Base-by-base conservation (phyloP, 1,140 invertebrate species). In the Drosophila littoralis region DNA sequence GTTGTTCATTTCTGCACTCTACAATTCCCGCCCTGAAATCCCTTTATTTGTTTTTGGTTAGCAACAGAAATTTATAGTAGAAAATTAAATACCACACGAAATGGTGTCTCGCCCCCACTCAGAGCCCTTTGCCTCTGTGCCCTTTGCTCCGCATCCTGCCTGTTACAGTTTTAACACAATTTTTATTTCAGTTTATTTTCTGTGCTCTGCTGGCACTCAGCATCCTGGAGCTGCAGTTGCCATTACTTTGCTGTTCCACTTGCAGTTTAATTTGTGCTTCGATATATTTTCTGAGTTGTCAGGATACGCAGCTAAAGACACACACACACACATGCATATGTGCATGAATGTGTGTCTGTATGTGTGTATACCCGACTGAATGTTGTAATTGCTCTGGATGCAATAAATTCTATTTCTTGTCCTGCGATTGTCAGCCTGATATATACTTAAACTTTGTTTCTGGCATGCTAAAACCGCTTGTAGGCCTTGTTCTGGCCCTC, bases 211-310 rank as follows among this genome's bases (percentile, higher is more conserved):
- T 59, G 33, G 40, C 28, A 43, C 43, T 40, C 40, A 43, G 35
- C 48, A 46, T 55, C 38, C 64, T 52, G 13, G 43, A n/a, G 60
- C 58, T 69, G 61, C 42, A 42, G 51, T 13, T 45, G 33, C 35
- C n/a, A n/a, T 50, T 43, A 22, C 28, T 58, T 38, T 48, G 42
- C 38, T 50, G 65, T 65, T 52, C 52, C 72, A 75, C 67, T 76
- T 86, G 82, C 82, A 88, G 83, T 86, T 86, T 86, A 86, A 86
- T 86, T 86, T 86, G 83, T 86, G 86, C 83, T 79, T 86, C 83
- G 84, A 86, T 86, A 86, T 88, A 86, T 86, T 86, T 83, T 83
- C 84, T 71, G 51, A 79, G 83, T 81, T 88, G 83, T 86, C 83
- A 83, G 79, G 59, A 76, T 52, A 68, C 63, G 75, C 71, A 68